phyloP scores from a whole-genome alignment of 2,113 vertebrate genomes.

The Syngnathus typhle region DNA sequence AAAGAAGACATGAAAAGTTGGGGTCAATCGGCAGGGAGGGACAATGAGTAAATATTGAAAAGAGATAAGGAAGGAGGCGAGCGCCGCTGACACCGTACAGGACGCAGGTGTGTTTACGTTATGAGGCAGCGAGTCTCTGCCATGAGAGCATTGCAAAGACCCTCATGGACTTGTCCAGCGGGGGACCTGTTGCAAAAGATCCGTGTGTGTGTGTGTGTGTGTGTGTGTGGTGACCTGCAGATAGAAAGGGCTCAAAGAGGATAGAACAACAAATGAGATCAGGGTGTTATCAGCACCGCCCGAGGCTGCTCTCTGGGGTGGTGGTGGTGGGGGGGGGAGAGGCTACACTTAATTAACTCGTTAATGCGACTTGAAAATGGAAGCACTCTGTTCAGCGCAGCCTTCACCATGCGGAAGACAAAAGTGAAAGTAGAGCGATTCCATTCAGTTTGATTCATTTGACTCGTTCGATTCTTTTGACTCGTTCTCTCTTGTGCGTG shows the following conservation, averaged over 20 bases:
- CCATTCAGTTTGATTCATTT: too few relatives aligned
- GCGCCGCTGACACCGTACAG: slow-evolving; percentile 25
- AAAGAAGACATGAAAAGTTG: background rate
- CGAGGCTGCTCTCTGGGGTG: slow-evolving; percentile 5
- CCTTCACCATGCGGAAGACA: too few relatives aligned
- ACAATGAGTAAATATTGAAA: background rate
- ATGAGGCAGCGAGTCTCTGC: slow-evolving; percentile 23
- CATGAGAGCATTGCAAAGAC: slow-evolving; percentile 31
- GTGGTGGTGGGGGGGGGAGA: background rate
- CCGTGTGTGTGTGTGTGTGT: slow-evolving; percentile 9
- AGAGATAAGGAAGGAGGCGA: slow-evolving; percentile 10
- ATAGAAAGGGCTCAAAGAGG: slow-evolving; percentile 16
- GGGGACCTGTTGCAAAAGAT: slow-evolving; percentile 32
- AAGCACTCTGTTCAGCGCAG: slow-evolving; percentile 24
- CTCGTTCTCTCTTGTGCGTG: too few relatives aligned
- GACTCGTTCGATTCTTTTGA: too few relatives aligned
- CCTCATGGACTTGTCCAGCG: slow-evolving; percentile 22
- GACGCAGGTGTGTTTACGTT: slow-evolving; percentile 61
- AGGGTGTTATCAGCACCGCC: slow-evolving; percentile 37
- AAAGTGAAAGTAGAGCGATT: too few relatives aligned
- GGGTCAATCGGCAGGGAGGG: slow-evolving; percentile 1
- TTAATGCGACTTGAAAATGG: slow-evolving; percentile 26
- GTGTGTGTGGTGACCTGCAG: slow-evolving; percentile 24
- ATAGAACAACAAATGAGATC: slow-evolving; percentile 53
- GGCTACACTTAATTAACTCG: slow-evolving; percentile 31